Conservation (phyloP, 2,113 vertebrate species). For the Cochlearius cochlearius region DNA sequence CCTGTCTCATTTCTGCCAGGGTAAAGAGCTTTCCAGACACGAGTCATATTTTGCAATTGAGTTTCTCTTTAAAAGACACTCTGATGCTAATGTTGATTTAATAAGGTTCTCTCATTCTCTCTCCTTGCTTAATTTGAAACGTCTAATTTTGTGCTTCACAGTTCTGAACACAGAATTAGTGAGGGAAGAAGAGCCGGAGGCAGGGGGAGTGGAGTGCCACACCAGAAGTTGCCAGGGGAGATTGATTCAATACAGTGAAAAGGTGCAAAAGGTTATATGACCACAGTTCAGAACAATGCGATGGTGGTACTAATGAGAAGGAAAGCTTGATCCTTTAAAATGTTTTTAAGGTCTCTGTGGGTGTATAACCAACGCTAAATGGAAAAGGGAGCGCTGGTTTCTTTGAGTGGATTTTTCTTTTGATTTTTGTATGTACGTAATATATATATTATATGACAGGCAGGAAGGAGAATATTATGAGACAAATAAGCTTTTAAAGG, state of each 20-base stretch:
- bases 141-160: constrained; percentile 77
- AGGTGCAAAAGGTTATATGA: constrained; percentile 37
- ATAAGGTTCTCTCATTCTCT: constrained; percentile 69
- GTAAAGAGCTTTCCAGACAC: constrained; percentile 20
- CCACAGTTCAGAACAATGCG: not conserved
- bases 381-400: not conserved
- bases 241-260: constrained; percentile 42
- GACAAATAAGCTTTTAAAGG: constrained; percentile 21
- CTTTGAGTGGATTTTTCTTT: constrained; percentile 42
- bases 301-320: not conserved
- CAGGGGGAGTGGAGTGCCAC: constrained; percentile 9
- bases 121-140: constrained; percentile 71
- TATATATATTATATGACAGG: not conserved
- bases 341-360: not conserved
- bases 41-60: constrained; percentile 61
- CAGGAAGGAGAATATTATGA: not conserved
- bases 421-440: not conserved
- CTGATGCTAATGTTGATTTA: constrained; percentile 76
- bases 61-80: constrained; percentile 61
- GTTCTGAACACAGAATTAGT: constrained; percentile 72
- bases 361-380: not conserved
- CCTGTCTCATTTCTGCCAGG: constrained; percentile 1
- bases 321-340: not conserved
- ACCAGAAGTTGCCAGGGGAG: constrained; percentile 51
- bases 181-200: constrained; percentile 49